Conservation (phyloP, 2,797 vertebrate species). For the Sylvilagus floridanus region DNA sequence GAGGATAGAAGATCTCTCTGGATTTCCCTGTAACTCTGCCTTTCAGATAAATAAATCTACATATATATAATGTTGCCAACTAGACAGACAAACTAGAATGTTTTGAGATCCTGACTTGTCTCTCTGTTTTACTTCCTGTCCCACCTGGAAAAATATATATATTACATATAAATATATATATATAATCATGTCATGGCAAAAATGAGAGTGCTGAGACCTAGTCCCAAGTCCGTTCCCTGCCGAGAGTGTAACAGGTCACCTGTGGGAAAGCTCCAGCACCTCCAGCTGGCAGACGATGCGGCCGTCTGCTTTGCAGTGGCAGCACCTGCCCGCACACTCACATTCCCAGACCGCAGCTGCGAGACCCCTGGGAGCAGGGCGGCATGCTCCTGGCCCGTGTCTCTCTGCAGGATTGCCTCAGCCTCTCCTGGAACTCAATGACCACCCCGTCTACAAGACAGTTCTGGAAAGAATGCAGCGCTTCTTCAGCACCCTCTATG, state of each 20-base stretch:
- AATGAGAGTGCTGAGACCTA: background rate
- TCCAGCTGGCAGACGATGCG: background rate
- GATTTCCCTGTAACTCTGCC: no score
- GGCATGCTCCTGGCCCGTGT: background rate
- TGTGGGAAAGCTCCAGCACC: background rate
- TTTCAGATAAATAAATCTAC: no score
- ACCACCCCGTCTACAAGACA: constrained; percentile 93
- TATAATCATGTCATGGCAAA: background rate
- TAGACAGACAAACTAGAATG: background rate
- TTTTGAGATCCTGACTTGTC: background rate
- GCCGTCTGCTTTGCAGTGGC: background rate
- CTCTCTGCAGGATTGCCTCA: constrained; percentile 91
- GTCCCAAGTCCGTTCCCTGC: background rate
- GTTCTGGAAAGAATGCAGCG: constrained; percentile 96
- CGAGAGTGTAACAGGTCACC: background rate
- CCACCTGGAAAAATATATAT: background rate
- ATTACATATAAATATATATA: no score
- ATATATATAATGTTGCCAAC: background rate
- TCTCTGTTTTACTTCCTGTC: background rate
- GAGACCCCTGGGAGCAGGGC: background rate
- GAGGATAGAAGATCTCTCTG: no score
- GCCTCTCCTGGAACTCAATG: constrained; percentile 91
- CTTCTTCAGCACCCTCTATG: constrained; percentile 94
- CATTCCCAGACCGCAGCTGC: background rate
- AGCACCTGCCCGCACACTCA: no score